Evolutionary conservation across 2,797 vertebrate genomes (phyloP).

Genomic region (Dendrocincla fuliginosa): DNA sequence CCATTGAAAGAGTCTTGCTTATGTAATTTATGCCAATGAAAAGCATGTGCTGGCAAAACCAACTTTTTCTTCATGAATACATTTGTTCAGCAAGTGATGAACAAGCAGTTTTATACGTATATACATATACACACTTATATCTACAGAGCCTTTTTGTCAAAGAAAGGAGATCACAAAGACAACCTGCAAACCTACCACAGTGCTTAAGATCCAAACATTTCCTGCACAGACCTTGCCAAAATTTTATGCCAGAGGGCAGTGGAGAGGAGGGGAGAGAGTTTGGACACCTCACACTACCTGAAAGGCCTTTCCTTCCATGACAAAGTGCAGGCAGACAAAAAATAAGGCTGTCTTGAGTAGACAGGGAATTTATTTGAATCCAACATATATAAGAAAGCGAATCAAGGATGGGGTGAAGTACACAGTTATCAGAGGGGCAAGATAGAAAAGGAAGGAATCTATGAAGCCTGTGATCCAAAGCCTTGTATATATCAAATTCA

Average conservation of each 20-base stretch:
- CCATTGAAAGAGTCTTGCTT: not conserved
- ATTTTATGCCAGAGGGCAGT: not conserved
- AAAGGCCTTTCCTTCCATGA: not conserved
- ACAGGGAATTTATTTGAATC: not conserved
- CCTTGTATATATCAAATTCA: not conserved
- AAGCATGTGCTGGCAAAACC: not conserved
- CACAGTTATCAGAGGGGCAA: not conserved
- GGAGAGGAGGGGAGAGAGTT: not conserved
- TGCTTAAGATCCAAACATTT: not conserved
- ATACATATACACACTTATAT: not conserved
- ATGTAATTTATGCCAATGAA: not conserved
- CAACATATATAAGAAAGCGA: not conserved
- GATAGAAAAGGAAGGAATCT: not conserved
- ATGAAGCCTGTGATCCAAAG: not conserved
- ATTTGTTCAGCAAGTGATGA: not conserved
- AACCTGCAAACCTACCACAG: not conserved
- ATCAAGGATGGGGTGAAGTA: not conserved
- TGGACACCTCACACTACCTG: rapidly evolving
- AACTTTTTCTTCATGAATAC: not conserved
- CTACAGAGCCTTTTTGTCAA: not conserved
- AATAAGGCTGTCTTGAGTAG: not conserved
- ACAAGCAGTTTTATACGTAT: not conserved
- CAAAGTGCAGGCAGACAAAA: not conserved
- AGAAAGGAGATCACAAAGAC: not conserved
- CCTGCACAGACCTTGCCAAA: not conserved